Evolutionary conservation across 2,113 vertebrate genomes (phyloP).

Genomic region (Edolisoma coerulescens): DNA sequence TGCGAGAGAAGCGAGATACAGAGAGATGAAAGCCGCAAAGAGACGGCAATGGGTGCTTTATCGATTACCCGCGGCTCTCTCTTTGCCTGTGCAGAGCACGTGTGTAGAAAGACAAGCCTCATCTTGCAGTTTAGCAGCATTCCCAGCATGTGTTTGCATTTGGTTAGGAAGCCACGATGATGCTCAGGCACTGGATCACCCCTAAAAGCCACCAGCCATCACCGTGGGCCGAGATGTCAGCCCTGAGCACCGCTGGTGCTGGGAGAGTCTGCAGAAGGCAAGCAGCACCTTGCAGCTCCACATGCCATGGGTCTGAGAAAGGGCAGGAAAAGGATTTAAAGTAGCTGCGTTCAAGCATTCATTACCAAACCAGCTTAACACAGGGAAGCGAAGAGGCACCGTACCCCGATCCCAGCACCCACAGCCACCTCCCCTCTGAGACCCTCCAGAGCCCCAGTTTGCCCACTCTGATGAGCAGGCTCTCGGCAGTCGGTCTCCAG

Average conservation of each 20-base stretch:
- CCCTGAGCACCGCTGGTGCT: background rate
- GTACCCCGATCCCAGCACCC: fast-evolving
- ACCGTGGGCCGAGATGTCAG: fast-evolving
- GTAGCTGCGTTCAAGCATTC: background rate
- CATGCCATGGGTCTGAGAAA: fast-evolving
- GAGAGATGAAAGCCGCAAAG: background rate
- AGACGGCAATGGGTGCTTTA: background rate
- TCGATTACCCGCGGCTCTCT: background rate
- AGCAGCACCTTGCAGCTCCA: background rate
- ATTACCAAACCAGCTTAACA: background rate
- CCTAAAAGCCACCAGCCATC: background rate
- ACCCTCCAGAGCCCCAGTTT: background rate
- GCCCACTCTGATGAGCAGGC: background rate
- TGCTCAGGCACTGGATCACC: background rate
- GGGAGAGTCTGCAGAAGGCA: background rate
- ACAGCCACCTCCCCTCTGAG: fast-evolving
- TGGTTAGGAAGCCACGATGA: background rate
- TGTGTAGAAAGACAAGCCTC: background rate
- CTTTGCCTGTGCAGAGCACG: too few relatives aligned
- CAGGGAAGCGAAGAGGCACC: background rate
- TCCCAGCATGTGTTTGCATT: background rate
- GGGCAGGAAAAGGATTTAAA: background rate
- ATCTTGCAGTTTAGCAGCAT: background rate
- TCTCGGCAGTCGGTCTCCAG: background rate
- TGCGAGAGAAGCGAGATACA: fast-evolving